Evolutionary conservation across 2,113 vertebrate genomes (phyloP).

Genomic region (Arothron firmamentum): DNA sequence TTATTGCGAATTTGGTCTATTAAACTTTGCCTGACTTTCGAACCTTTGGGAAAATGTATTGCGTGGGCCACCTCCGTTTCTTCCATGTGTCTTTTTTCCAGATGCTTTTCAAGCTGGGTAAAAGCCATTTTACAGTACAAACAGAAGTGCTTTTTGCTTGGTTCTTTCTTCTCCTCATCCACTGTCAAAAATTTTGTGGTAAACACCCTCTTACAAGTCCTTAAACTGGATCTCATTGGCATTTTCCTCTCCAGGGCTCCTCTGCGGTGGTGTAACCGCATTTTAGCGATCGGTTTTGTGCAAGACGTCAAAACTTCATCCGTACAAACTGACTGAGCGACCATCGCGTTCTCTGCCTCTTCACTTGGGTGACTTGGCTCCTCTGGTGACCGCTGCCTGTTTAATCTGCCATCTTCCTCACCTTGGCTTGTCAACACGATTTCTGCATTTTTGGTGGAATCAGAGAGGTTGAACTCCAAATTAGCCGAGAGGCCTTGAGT

Average conservation of each 20-base stretch:
- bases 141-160: constrained; percentile 61
- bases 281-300: constrained; percentile 17
- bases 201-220: constrained; percentile 46
- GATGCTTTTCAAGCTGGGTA: constrained; percentile 60
- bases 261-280: neutral
- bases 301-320: constrained; percentile 1
- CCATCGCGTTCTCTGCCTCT: constrained; percentile 11
- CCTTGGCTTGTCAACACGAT: neutral
- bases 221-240: constrained; percentile 46
- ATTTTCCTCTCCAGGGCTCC: constrained; percentile 23
- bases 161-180: constrained; percentile 26
- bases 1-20: constrained; percentile 65
- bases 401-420: neutral
- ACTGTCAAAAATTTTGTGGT: neutral
- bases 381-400: constrained; percentile 3
- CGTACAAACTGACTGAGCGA: constrained; percentile 3
- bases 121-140: constrained; percentile 64
- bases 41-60: constrained; percentile 63
- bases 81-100: constrained; percentile 58
- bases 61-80: constrained; percentile 64
- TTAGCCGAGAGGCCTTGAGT: constrained; percentile 23
- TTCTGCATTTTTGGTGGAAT: constrained; percentile 8
- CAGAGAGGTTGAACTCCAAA: constrained; percentile 16
- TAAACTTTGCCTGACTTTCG: constrained; percentile 60
- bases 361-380: constrained; percentile 19